A percentile compares a stretch with the other conserved stretches of the same genome.
Conservation (phyloP, 2,888 invertebrate species). For the Drosophila stalkeri region DNA sequence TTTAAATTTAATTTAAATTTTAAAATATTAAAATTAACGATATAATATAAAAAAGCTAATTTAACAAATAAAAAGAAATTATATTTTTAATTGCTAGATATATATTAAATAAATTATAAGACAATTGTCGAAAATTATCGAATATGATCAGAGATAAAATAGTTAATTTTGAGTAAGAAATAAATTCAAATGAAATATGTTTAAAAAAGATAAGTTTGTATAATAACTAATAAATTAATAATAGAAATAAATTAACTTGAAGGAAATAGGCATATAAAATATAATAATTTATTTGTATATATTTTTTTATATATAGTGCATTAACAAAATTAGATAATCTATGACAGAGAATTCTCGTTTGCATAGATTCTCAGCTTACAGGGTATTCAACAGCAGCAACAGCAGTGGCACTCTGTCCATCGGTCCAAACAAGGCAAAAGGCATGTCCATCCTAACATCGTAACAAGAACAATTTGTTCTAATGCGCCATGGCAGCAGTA, state of each 20-base stretch:
- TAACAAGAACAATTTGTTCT: constrained; percentile 81
- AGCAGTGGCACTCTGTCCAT: constrained; percentile 72
- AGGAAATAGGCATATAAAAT: no score
- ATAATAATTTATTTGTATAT: neutral
- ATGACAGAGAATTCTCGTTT: neutral
- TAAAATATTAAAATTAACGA: no score
- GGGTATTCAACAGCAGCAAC: constrained; percentile 39
- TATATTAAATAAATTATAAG: no score
- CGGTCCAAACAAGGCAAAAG: constrained; percentile 78
- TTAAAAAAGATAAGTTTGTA: neutral
- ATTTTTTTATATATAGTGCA: no score
- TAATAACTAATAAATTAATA: neutral
- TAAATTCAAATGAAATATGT: neutral
- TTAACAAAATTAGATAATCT: neutral
- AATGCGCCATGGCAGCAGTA: constrained; percentile 75
- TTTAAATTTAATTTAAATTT: no score
- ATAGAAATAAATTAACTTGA: neutral
- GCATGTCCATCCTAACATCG: constrained; percentile 80
- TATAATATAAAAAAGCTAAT: no score
- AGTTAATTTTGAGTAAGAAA: neutral
- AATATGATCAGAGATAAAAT: neutral
- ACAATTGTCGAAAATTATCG: neutral
- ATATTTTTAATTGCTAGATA: no score
- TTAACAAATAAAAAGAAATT: no score
- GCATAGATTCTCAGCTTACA: neutral